Evolutionary conservation across 2,797 vertebrate species (phyloP), one percentile per base, ranked within the genome.

Genomic region (Galagoides demidoff): DNA sequence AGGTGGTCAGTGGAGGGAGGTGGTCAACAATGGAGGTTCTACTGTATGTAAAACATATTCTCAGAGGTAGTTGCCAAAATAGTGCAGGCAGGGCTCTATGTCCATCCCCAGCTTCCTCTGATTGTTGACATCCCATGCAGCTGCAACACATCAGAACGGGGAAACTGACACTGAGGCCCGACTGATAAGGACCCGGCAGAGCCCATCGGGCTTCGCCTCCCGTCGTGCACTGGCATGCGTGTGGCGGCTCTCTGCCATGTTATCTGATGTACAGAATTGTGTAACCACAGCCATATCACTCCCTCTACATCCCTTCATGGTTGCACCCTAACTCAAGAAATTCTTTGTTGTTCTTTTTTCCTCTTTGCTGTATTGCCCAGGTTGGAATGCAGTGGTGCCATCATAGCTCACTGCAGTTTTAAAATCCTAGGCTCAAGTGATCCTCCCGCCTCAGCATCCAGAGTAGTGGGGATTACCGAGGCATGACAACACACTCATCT

Each of bases 211-310:
- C 7, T 17, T 59, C 4, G 11, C 22, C 59, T 45, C 23, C 63
- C 37, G 39, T 8, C 8, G 2, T 6, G 31, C 29, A 13, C 39
- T 59, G 22, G 3, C 0, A 23, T 16, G 8, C 6, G 0, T 63
- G 6, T 12, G 25, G 63, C 6, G 20, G 43, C 49, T 77, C 31
- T 64, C 14, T 11, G 4, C 16, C 55, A 23, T 4, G 61, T 37
- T 74, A 20, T 71, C 61, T 89, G 25, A 39, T 17, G 20, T 8
- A 29, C 2, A 81, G 37, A 83, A 16, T 27, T 17, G 13, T 27
- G 55, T 81, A 27, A 77, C 37, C 12, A 27, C 3, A 2, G 37
- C 31, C 31, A 77, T 7, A 39, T 29, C 39, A 78, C 10, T 68
- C 4, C 66, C 74, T 74, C 0, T 27, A 11, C 23, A 59, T 10